Conservation (phyloP, 2,797 vertebrate species). For the Acrossocheilus wenchowensis region DNA sequence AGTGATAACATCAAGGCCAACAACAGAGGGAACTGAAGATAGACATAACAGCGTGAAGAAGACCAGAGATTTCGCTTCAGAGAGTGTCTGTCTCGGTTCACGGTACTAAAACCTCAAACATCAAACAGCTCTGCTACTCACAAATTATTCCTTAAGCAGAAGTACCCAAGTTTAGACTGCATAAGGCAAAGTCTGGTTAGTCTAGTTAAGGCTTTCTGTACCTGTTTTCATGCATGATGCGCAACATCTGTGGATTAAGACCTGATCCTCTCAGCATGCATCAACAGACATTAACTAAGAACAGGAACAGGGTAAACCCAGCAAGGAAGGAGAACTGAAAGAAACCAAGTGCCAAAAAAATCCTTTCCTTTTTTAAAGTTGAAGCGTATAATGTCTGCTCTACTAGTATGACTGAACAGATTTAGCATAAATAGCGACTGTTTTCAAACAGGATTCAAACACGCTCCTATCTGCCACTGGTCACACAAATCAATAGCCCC, state of each 20-base stretch:
- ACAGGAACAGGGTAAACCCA: slow-evolving; percentile 57
- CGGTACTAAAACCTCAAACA: neutral
- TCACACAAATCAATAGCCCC: neutral
- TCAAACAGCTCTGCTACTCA: slow-evolving; percentile 25
- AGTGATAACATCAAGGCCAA: slow-evolving; percentile 46
- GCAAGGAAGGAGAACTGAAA: slow-evolving; percentile 64
- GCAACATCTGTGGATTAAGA: slow-evolving; percentile 43
- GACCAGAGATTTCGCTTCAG: slow-evolving; percentile 13
- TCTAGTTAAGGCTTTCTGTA: slow-evolving; percentile 57
- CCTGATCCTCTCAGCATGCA: slow-evolving; percentile 39
- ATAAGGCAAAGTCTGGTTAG: slow-evolving; percentile 19
- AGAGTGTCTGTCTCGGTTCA: slow-evolving; percentile 11
- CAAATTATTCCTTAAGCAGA: slow-evolving; percentile 16
- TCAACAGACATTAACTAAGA: slow-evolving; percentile 27
- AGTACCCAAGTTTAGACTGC: slow-evolving; percentile 3
- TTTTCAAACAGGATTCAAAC: neutral
- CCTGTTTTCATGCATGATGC: slow-evolving; percentile 55
- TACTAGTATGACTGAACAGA: neutral
- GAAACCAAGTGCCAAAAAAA: slow-evolving; percentile 47
- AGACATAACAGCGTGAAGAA: slow-evolving; percentile 27
- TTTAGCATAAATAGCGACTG: neutral
- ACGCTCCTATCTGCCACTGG: neutral
- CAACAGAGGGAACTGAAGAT: slow-evolving; percentile 25
- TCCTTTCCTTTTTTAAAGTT: slow-evolving; percentile 25
- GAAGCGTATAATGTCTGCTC: slow-evolving; percentile 1